Evolutionary conservation across 2,797 vertebrate species (phyloP).

Genomic region (Avahi laniger): DNA sequence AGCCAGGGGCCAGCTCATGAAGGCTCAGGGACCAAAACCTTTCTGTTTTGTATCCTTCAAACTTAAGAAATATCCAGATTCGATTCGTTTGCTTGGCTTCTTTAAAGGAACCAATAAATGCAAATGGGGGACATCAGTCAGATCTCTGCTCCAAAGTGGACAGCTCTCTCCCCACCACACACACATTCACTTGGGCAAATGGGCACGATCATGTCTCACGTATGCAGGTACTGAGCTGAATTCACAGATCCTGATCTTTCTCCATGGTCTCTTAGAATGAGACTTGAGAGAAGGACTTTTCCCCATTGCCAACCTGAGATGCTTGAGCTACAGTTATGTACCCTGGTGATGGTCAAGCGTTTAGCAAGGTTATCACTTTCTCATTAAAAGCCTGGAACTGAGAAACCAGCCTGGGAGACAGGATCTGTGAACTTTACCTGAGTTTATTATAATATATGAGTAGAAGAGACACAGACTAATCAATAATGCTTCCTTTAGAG

Average conservation of each 20-base stretch:
- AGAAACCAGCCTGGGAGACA: slow-evolving; percentile 32
- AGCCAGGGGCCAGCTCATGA: background rate
- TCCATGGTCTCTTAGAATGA: background rate
- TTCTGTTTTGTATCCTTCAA: slow-evolving; percentile 45
- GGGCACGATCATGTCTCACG: background rate
- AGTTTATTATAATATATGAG: slow-evolving; percentile 61
- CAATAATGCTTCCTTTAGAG: slow-evolving; percentile 42
- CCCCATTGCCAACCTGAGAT: background rate
- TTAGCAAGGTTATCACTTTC: slow-evolving; percentile 53
- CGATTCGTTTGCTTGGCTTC: slow-evolving; percentile 33
- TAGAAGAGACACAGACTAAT: slow-evolving; percentile 48
- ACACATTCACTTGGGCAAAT: background rate
- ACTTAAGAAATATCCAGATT: slow-evolving; percentile 16
- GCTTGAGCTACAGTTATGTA: background rate
- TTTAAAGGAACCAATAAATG: background rate
- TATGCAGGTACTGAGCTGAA: background rate
- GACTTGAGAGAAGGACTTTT: slow-evolving; percentile 1
- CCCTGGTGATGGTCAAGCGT: slow-evolving; percentile 5
- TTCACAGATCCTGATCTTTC: slow-evolving; percentile 17
- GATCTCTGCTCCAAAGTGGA: slow-evolving; percentile 31
- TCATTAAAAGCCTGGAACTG: background rate
- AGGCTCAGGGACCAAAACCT: background rate
- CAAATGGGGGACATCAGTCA: background rate
- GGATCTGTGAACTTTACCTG: slow-evolving; percentile 60
- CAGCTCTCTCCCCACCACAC: background rate